Conservation (phyloP, 2,797 vertebrate genomes). For the Melanotaenia trifasciata region DNA sequence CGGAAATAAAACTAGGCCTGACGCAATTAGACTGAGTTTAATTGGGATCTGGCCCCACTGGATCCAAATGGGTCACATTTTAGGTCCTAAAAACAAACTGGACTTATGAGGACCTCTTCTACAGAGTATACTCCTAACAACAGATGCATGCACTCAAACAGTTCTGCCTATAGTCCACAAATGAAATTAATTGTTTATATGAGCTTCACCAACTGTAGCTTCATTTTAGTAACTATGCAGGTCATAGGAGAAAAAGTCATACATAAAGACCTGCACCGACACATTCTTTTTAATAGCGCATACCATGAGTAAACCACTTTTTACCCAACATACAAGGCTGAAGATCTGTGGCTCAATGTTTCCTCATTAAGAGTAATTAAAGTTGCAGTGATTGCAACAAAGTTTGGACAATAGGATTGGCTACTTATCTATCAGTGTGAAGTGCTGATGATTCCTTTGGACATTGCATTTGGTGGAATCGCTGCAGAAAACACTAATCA, state of each 20-base stretch:
- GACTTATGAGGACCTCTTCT: neutral
- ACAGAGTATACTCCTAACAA: neutral
- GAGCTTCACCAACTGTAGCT: constrained; percentile 3
- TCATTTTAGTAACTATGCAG: constrained; percentile 15
- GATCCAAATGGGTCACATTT: neutral
- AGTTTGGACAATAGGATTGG: constrained; percentile 44
- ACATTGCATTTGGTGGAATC: constrained; percentile 55
- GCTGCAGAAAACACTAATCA: constrained; percentile 74
- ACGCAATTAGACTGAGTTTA: constrained; percentile 1
- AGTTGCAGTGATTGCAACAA: constrained; percentile 23
- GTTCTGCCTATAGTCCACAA: neutral
- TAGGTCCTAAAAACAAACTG: constrained; percentile 3
- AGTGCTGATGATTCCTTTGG: constrained; percentile 66
- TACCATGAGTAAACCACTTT: constrained; percentile 26
- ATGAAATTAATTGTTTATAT: constrained; percentile 17
- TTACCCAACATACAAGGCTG: constrained; percentile 34
- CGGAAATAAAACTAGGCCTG: constrained; percentile 7
- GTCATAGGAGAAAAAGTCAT: constrained; percentile 15
- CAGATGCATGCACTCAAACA: neutral
- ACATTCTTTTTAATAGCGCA: constrained; percentile 26
- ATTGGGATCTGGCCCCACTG: neutral
- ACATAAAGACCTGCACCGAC: neutral
- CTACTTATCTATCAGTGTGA: constrained; percentile 46
- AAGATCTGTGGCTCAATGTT: constrained; percentile 37
- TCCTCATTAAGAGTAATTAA: constrained; percentile 58